These are phyloP conservation scores for Gisinianus flammeolus DNA, from an alignment of 2,888 invertebrate species.

Conservation along the genomic window DNA sequence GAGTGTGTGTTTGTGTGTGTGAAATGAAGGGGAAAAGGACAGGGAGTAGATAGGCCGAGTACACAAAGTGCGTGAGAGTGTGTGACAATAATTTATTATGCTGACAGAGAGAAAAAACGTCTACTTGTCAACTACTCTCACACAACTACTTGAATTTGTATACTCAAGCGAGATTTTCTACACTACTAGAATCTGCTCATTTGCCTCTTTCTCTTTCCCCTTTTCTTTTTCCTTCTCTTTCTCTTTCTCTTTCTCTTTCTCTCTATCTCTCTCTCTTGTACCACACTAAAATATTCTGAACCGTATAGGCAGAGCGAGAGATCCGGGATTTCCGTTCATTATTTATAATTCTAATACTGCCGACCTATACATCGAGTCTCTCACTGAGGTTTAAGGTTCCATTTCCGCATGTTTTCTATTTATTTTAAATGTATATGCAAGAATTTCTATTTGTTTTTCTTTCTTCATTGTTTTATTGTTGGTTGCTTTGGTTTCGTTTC, in stretches of 20 bases:
- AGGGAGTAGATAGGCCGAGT: background rate
- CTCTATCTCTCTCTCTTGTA: background rate
- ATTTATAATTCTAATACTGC: too few relatives aligned
- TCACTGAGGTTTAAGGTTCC: too few relatives aligned
- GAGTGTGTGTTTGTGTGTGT: background rate
- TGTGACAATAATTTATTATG: constrained; percentile 9
- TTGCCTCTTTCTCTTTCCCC: background rate
- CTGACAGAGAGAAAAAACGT: background rate
- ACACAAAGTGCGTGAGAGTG: background rate
- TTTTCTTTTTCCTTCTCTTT: background rate
- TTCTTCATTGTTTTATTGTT: too few relatives aligned
- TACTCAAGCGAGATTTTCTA: too few relatives aligned
- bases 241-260: background rate
- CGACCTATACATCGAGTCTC: too few relatives aligned
- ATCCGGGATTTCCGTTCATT: background rate
- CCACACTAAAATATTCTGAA: background rate
- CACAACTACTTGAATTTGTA: too few relatives aligned
- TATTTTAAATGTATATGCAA: too few relatives aligned
- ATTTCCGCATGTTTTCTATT: too few relatives aligned
- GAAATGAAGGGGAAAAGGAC: constrained; percentile 14
- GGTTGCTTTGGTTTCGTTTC: too few relatives aligned
- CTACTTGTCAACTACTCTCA: too few relatives aligned
- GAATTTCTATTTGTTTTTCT: too few relatives aligned
- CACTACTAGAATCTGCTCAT: too few relatives aligned
- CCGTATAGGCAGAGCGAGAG: background rate